A percentile compares a stretch with the other conserved stretches of the same genome.
Evolutionary conservation across 2,888 invertebrate genomes (phyloP).

Genomic region (Lasioglossum villosulum): DNA sequence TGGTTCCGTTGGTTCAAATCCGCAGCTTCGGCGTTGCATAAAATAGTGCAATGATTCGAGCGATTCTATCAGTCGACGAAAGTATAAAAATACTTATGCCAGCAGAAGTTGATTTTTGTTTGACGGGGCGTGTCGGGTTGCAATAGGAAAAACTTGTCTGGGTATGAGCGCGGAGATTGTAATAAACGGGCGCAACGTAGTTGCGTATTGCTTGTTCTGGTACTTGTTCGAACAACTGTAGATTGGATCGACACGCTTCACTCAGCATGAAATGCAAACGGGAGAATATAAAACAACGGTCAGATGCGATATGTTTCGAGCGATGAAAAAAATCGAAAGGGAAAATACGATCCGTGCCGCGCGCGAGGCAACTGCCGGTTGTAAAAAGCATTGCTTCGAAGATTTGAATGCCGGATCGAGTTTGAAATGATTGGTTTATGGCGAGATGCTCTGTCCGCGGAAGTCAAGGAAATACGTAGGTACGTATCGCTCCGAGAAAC

Average conservation of each 20-base stretch:
- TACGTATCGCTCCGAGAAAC: neutral
- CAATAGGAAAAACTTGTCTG: constrained; percentile 23
- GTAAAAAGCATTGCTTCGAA: constrained; percentile 20
- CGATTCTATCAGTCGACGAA: neutral
- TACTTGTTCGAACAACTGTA: constrained; percentile 60
- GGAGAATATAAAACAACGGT: constrained; percentile 43
- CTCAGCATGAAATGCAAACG: constrained; percentile 68
- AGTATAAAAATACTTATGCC: neutral
- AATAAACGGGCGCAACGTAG: constrained; percentile 46
- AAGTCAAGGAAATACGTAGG: neutral
- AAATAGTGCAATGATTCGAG: neutral
- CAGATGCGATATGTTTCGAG: constrained; percentile 26
- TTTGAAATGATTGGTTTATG: constrained; percentile 12
- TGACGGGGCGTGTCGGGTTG: constrained; percentile 33
- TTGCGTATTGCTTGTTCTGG: constrained; percentile 62
- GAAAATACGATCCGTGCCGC: constrained; percentile 8
- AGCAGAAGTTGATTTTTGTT: constrained; percentile 17
- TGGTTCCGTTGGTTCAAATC: no score
- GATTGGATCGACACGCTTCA: constrained; percentile 72
- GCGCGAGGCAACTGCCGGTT: neutral
- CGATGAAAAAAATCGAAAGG: constrained; percentile 19
- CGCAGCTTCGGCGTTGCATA: neutral
- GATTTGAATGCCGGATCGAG: constrained; percentile 7
- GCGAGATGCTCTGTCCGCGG: neutral
- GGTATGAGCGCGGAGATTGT: constrained; percentile 11